Evolutionary conservation across 2,888 invertebrate genomes (phyloP).

Genomic region (Aplocera efformata): DNA sequence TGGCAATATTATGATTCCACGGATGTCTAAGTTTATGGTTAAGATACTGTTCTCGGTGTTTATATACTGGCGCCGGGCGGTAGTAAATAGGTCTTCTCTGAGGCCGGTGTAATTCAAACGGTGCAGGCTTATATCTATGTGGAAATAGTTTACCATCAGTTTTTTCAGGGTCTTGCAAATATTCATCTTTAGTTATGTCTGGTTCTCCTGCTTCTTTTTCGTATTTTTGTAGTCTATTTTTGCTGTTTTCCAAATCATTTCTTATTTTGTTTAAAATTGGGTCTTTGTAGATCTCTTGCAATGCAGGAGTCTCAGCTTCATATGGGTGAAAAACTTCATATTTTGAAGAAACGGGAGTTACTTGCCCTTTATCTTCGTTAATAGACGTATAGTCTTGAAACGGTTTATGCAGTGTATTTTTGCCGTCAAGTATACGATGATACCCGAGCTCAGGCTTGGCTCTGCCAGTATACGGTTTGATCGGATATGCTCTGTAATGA

Average conservation of each 20-base stretch:
- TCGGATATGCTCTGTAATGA: conserved; percentile 55
- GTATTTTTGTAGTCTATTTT: conserved; percentile 54
- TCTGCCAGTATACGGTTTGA: conserved; percentile 52
- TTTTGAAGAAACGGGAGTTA: conserved; percentile 47
- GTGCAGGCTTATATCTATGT: conserved; percentile 54
- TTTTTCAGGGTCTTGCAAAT: conserved; percentile 59
- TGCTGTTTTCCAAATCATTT: conserved; percentile 52
- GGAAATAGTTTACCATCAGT: conserved; percentile 58
- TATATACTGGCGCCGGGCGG: conserved; percentile 35
- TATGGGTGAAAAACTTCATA: conserved; percentile 73
- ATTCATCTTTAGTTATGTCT: conserved; percentile 55
- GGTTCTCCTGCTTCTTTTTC: conserved; percentile 58
- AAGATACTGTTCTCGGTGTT: conserved; percentile 49
- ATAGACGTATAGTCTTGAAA: conserved; percentile 52
- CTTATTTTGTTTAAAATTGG: conserved; percentile 59
- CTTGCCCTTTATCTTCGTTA: conserved; percentile 35
- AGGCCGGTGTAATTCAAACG: conserved; percentile 63
- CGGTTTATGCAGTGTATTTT: conserved; percentile 41
- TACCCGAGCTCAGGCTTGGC: conserved; percentile 52
- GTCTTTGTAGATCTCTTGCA: conserved; percentile 60
- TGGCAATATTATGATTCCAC: conserved; percentile 62
- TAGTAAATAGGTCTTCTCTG: conserved; percentile 66
- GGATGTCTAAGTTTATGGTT: conserved; percentile 68
- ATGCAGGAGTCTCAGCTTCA: conserved; percentile 58
- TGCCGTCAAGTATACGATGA: conserved; percentile 51